Conservation (phyloP, 2,113 vertebrate genomes). For the Halcyon malimbica region DNA sequence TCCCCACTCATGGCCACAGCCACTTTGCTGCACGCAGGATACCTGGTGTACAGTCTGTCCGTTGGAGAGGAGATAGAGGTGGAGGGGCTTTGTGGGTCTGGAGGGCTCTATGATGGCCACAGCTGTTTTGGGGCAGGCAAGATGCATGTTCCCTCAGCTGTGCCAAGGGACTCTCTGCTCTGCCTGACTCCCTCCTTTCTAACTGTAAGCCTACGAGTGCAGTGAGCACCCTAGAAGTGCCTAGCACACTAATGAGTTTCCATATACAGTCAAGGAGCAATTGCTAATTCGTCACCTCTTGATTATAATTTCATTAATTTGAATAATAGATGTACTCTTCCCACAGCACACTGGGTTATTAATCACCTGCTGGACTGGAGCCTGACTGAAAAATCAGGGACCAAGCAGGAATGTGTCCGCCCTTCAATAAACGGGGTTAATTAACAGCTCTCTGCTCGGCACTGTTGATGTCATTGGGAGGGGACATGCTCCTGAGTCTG, state of each 20-base stretch:
- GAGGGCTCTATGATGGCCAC: background rate
- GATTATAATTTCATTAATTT: conserved; percentile 79
- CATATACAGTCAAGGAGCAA: conserved; percentile 70
- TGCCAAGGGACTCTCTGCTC: background rate
- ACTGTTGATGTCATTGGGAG: background rate
- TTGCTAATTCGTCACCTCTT: conserved; percentile 74
- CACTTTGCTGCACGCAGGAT: background rate
- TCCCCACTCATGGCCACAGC: background rate
- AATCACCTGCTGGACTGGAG: conserved; percentile 73
- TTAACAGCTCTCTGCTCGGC: conserved; percentile 47
- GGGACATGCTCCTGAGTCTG: background rate
- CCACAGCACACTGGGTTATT: conserved; percentile 61
- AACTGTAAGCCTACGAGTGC: background rate
- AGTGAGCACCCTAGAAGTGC: background rate
- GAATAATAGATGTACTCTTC: conserved; percentile 75
- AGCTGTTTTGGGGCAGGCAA: background rate
- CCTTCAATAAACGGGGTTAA: conserved; percentile 65
- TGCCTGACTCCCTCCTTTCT: background rate
- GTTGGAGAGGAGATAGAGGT: background rate
- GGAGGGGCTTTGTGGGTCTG: background rate
- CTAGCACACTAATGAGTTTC: conserved; percentile 64
- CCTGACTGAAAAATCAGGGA: conserved; percentile 66
- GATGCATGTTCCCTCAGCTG: background rate
- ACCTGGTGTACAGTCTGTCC: background rate
- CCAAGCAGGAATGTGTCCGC: conserved; percentile 50